Evolutionary conservation across 2,113 vertebrate genomes (phyloP), one percentile per base, ranked within the genome.

Genomic region (Eulemur macaco): DNA sequence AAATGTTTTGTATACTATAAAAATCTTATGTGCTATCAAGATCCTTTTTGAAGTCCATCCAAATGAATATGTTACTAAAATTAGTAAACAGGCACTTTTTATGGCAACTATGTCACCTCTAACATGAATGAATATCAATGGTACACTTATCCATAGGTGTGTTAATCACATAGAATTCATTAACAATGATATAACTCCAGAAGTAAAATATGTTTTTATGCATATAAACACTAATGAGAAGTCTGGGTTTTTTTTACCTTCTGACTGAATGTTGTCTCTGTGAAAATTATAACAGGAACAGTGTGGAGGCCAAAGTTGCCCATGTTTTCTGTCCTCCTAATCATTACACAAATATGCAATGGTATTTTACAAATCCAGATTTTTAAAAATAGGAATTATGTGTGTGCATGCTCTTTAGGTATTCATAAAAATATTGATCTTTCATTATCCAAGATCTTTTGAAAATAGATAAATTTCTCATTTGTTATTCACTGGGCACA

Each of bases 361-460:
- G 1, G 0, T 39, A 23, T 15, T 78, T 86, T 74, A n/a, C 6
- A 64, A 18, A 86, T 37, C 39, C 96, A 99, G 98, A 96, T 78
- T 99, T 10, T 98, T 99, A 95, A 99, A 99, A 98, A 99, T 99
- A 98, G 99, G 98, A 0, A 92, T 98, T 5, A 97, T 84, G 8
- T 99, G 99, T 98, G 99, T 99, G 98, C 97, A 99, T 91, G 98
- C 99, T 42, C 98, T 99, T 0, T 99, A 99, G 1, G 99, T 99
- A 45, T 96, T 99, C 99, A 31, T 98, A 99, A 58, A 98, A 90
- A 99, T 99, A 99, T 99, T 99, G n/a, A 99, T 99, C 96, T 99
- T 96, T 96, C 98, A 98, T 34, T 99, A 99, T 99, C 80, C 98
- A 71, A 99, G 99, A 83, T 3, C 98, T 76, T 97, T 99, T 92